Evolutionary conservation across 1,140 invertebrate species (phyloP), one percentile per base, ranked within the genome.

Genomic region (Parasteatoda tepidariorum): DNA sequence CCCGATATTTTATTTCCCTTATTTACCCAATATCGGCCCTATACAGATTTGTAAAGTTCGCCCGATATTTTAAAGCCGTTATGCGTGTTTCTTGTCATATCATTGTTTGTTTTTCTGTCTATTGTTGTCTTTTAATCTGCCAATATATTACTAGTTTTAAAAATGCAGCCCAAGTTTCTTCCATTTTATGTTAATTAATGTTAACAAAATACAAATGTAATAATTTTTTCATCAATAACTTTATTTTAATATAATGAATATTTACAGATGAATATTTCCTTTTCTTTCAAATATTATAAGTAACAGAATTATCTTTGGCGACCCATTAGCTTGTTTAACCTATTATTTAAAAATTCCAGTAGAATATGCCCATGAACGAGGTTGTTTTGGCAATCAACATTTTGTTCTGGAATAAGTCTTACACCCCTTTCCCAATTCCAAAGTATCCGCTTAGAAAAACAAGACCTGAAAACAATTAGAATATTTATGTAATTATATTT

Each of bases 401-500:
- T 48, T 54, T 64, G 75, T 33, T 78, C 62, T 22, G 70, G 55
- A 26, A 82, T 81, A 26, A 85, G 33, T 13, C 68, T 79, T 5
- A 85, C 84, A 24, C 78, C 78, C n/a, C 26, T 55, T 59, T 85
- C 84, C 84, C 84, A 85, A 22, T 4, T 64, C 84, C 84, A 85
- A 2, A 85, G 26, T 2, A 83, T 34, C 6, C 84, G 67, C n/a
- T 64, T 61, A 38, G 54, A 73, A 28, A 57, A 83, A 26, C 76
- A 82, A n/a, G 79, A 61, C 26, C 84, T 85, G 28, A 54, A 71
- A 81, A n/a, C 22, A 15, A 33, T 31, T 68, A 84, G 48, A 9
- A 22, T 9, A 9, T 59, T 18, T 62, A 9, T 5, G 6, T 3
- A 24, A 34, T 74, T 59, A 22, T n/a, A n/a, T n/a, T n/a, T n/a